phyloP scores from a whole-genome alignment of 2,797 vertebrate genomes.

The Trachops cirrhosus region DNA sequence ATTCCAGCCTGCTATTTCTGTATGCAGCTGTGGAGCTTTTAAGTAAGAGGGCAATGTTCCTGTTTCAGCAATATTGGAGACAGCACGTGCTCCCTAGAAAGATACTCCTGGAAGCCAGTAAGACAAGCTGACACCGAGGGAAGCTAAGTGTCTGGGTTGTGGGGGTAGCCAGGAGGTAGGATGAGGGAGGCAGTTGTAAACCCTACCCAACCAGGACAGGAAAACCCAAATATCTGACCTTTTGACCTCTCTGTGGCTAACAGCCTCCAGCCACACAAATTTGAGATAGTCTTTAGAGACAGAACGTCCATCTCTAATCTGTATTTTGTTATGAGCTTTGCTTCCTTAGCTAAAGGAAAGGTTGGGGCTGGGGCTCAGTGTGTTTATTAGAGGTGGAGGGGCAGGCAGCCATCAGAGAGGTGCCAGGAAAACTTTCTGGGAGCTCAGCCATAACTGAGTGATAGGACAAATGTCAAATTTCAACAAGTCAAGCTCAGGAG shows the following conservation, averaged over 20 bases:
- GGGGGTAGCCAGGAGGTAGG: not conserved
- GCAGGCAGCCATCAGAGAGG: not conserved
- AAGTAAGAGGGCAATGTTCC: not conserved
- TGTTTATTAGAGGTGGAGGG: not conserved
- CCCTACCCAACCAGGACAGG: not conserved
- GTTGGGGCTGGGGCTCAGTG: not conserved
- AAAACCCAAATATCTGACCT: not conserved
- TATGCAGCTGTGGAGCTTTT: not conserved
- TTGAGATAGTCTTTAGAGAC: not conserved
- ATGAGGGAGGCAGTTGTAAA: not conserved
- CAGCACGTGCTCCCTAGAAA: not conserved
- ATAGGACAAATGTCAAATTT: constrained; percentile 69
- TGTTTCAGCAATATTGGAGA: not conserved
- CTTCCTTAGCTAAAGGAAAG: not conserved
- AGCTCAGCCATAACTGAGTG: constrained; percentile 68
- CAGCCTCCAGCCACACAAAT: not conserved
- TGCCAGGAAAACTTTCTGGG: constrained; percentile 64
- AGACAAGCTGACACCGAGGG: not conserved
- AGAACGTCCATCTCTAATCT: not conserved
- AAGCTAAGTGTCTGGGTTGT: not conserved
- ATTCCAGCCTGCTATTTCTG: not conserved
- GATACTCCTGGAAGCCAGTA: not conserved
- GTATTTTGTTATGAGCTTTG: not conserved
- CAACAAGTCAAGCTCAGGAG: constrained; percentile 70
- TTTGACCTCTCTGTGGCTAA: not conserved